Evolutionary conservation across 64 coral and sea anemone genomes (phyloP), one percentile per base, ranked within the genome.

Genomic region (Anthopleura sola): DNA sequence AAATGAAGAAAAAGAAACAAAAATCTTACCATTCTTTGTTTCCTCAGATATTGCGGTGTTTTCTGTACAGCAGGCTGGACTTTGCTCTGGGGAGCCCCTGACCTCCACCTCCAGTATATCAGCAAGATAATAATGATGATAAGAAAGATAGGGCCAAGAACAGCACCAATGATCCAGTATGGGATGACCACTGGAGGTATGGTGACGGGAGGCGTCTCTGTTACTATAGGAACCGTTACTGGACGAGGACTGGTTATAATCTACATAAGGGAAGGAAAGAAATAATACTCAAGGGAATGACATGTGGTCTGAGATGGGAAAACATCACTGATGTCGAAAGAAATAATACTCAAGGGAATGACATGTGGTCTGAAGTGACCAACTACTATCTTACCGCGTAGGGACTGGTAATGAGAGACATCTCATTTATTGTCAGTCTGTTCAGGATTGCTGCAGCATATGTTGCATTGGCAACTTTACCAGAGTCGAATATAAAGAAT

Each of bases 161-260:
- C 90, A 5, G 93, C 96, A 17, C 77, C 64, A 33, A 94, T 94
- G 54, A 98, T 92, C 96, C 92, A 98, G 60, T 66, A 98, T 18
- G 55, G 78, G 13, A 91, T 75, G 24, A 78, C 88, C 10, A 82
- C 76, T 0, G 91, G 37, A 6, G 82, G 75, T 10, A 94, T 57
- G 36, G 93, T 85, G 0, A 80, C 49, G 1, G 89, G 89, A 14
- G 66, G 75, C 4, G 81, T 76, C n/a, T 88, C 86, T 39, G 87
- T 77, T 17, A 81, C 13, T 21, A 58, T 29, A 2, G 82, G 76
- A 79, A 79, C 76, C 19, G 14, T 20, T 21, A 40, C 83, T 54
- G 24, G 66, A 17, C 66, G 66, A 15, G 66, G 66, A 15, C 13
- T 71, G 2, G 66, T 71, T 15, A 71, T 71, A 14, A 71, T 13